Evolutionary conservation across 2,888 invertebrate species (phyloP).

Genomic region (Cataglyphis rosenhaueri): DNA sequence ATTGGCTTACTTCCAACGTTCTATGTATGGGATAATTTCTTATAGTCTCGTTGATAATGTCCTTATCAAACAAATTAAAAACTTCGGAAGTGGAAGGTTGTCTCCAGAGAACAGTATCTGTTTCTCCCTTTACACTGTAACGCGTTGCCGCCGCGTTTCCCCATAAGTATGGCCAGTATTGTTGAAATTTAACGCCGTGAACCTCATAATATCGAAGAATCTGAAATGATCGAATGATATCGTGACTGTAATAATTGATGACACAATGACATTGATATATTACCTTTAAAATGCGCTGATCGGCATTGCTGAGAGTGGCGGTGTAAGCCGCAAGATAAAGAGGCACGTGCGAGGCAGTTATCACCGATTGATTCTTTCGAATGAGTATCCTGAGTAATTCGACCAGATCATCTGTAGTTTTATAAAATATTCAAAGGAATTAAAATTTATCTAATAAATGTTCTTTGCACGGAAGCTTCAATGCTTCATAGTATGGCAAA

Average conservation of each 20-base stretch:
- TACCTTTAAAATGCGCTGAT: conserved; percentile 89
- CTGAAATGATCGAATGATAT: conserved; percentile 83
- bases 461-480: not conserved
- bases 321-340: conserved; percentile 92
- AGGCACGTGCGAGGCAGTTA: conserved; percentile 90
- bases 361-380: conserved; percentile 88
- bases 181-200: conserved; percentile 88
- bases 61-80: conserved; percentile 89
- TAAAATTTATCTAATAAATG: not conserved
- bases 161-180: conserved; percentile 93
- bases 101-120: conserved; percentile 88
- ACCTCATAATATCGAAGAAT: conserved; percentile 90
- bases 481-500: not conserved
- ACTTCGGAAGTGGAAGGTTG: conserved; percentile 91
- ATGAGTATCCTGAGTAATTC: conserved; percentile 89
- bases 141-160: conserved; percentile 92
- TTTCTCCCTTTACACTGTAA: conserved; percentile 89
- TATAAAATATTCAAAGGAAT: conserved; percentile 39
- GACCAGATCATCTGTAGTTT: conserved; percentile 88
- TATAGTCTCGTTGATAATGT: conserved; percentile 89
- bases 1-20: conserved; percentile 85
- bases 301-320: conserved; percentile 90
- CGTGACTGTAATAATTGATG: not conserved
- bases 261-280: not conserved
- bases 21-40: conserved; percentile 90